Evolutionary conservation across 2,888 invertebrate genomes (phyloP), one percentile per base, ranked within the genome.

Genomic region (Ferrisia virgata): DNA sequence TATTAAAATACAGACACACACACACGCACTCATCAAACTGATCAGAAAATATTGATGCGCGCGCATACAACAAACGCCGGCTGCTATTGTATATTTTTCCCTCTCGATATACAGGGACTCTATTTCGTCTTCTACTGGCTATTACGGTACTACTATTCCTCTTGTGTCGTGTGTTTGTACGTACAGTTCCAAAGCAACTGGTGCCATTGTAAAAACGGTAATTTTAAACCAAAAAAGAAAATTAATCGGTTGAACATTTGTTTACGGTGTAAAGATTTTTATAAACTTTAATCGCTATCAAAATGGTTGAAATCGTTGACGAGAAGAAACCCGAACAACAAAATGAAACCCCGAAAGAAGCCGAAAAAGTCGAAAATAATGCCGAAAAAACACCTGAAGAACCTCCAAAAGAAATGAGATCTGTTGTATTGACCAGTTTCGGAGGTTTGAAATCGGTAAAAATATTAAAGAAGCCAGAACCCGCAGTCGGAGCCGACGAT

Each of bases 381-480:
- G 90, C 85, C n/a, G 87, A 87, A 58, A 87, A 87, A 83, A 85
- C 86, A 82, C 88, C 87, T 84, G 91, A 90, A 87, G 91, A 90
- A 87, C 91, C 92, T 86, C 93, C 93, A 86, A 94, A 94, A 89
- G 94, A 95, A 90, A 95, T 95, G 95, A 92, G 94, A 88, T 94
- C 94, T 85, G 93, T 96, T 87, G 93, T 95, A 86, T 92, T 96
- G 87, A 94, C 93, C 86, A 94, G 94, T 87, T 96, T 95, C 89
- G 96, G 96, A 58, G 95, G 95, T 69, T 91, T 95, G 86, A 95
- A 95, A 89, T 93, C 94, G 88, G 93, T 96, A 87, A 95, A 95
- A 90, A 93, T 94, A 86, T 91, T 93, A 87, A 94, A 93, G 89
- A 94, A 94, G 88, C 93, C 94, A 33, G 94, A 95, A 88, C 94